Base-by-base conservation (phyloP, 2,888 invertebrate species). In the Chesias legatella region DNA sequence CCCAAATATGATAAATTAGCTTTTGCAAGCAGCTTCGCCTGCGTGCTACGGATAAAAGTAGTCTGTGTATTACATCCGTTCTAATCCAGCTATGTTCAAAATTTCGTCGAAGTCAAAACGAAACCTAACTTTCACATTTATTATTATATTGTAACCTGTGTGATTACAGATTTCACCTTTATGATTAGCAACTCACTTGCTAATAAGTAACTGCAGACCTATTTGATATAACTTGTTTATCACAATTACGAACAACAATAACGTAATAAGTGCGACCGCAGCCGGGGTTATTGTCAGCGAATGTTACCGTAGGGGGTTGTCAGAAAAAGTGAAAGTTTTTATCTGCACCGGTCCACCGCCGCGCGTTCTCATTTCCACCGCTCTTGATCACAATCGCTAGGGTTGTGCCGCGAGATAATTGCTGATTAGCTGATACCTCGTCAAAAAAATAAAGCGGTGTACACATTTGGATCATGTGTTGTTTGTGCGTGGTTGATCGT, bases 241-340 rank as follows among this genome's bases (percentile, higher is more conserved):
- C 64, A 67, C 73, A 75, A 78, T 78, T 73, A 73, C 69, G 63
- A 60, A 69, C 13, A 73, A 77, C 76, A 74, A 76, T 78, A 78
- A 75, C 65, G 71, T 74, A 73, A 77, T 79, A 80, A 79, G 75
- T 59, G 70, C 63, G 56, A 61, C 69, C 76, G 48, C 77, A 76
- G 76, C 70, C 72, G 67, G 67, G 62, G 75, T 76, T 77, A 81
- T 78, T 77, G 75, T 73, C 59, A 63, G 63, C 58, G 68, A 81
- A 81, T 77, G 77, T 81, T 66, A 64, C 79, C 76, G 71, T 64
- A 47, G 77, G 77, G 79, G 72, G 70, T 77, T 73, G 75, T 72
- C 73, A 72, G 78, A 75, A 81, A 79, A 82, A 83, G 82, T 79
- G 79, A 84, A 85, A 84, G 82, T 85, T 86, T 85, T 85, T 85